These are phyloP conservation scores for Xylocopa sonorina DNA, from an alignment of 1,140 invertebrate species.

Conservation along the genomic window DNA sequence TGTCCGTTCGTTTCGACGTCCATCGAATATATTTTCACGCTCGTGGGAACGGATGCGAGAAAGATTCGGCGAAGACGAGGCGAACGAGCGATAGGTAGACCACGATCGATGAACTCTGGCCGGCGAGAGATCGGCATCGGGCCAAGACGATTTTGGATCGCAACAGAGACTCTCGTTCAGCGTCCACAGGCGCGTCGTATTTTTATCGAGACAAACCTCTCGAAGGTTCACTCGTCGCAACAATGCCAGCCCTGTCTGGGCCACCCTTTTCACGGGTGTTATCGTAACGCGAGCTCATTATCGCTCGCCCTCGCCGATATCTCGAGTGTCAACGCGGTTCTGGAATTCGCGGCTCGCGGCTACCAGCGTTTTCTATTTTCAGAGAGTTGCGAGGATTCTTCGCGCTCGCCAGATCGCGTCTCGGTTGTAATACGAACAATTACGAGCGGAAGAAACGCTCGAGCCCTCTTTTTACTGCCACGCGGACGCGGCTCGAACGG, in stretches of 20 bases:
- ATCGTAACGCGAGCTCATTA: slow-evolving; percentile 51
- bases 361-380: neutral
- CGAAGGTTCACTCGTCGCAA: slow-evolving; percentile 34
- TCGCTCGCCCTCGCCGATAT: slow-evolving; percentile 34
- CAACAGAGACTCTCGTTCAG: slow-evolving; percentile 56
- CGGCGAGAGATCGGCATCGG: slow-evolving; percentile 42
- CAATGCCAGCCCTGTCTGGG: slow-evolving; percentile 50
- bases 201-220: slow-evolving; percentile 38
- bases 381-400: too few relatives aligned
- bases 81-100: neutral
- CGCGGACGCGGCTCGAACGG: neutral
- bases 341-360: slow-evolving; percentile 4
- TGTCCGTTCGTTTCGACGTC: too few relatives aligned
- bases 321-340: slow-evolving; percentile 13
- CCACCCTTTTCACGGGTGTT: slow-evolving; percentile 53
- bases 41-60: too few relatives aligned
- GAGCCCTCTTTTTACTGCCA: too few relatives aligned
- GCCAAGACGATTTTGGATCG: slow-evolving; percentile 64
- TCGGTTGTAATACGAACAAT: too few relatives aligned
- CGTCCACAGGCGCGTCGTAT: neutral
- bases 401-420: too few relatives aligned
- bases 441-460: too few relatives aligned
- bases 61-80: neutral
- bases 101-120: slow-evolving; percentile 48
- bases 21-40: too few relatives aligned